phyloP scores from a whole-genome alignment of 1,140 invertebrate species.

The Aphelinus atriplicis region DNA sequence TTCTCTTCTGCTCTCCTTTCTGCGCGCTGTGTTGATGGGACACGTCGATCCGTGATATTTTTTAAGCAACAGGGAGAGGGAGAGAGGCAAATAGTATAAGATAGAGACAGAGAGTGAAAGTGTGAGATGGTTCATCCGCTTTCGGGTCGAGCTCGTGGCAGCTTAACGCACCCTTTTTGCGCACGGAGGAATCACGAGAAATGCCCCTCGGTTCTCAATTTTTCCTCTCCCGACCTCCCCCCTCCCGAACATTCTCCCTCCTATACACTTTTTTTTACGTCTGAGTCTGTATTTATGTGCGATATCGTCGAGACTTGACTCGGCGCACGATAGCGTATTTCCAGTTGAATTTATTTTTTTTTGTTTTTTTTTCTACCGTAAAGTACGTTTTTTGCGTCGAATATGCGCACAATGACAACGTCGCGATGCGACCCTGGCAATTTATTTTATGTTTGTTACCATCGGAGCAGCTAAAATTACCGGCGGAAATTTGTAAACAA shows the following conservation, averaged over 20 bases:
- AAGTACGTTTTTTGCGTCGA: conserved; percentile 33
- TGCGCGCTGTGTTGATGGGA: conserved; percentile 8
- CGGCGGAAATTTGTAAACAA: conserved; percentile 53
- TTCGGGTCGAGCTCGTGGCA: conserved; percentile 30
- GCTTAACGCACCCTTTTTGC: conserved; percentile 32
- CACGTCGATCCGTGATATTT: conserved; percentile 34
- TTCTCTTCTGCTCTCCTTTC: conserved; percentile 13
- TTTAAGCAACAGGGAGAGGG: conserved; percentile 13
- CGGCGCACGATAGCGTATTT: conserved; percentile 29
- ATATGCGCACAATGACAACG: conserved; percentile 22
- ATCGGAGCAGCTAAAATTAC: conserved; percentile 49
- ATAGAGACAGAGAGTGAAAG: background rate
- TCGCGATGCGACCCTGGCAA: conserved; percentile 29
- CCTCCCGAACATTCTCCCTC: background rate
- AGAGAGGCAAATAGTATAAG: background rate
- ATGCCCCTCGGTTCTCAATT: conserved; percentile 32
- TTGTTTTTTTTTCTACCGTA: conserved; percentile 33
- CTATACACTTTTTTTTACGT: conserved; percentile 32
- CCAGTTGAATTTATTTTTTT: conserved; percentile 37
- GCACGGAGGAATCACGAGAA: conserved; percentile 27
- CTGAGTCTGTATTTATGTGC: conserved; percentile 41
- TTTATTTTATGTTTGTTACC: conserved; percentile 31
- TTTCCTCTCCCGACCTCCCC: conserved; percentile 1
- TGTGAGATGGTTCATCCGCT: conserved; percentile 30
- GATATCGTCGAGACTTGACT: conserved; percentile 35